Percentiles rank a stretch among this genome's conserved stretches.
phyloP scores from a whole-genome alignment of 2,888 invertebrate genomes.

The Epinotia brunnichana region DNA sequence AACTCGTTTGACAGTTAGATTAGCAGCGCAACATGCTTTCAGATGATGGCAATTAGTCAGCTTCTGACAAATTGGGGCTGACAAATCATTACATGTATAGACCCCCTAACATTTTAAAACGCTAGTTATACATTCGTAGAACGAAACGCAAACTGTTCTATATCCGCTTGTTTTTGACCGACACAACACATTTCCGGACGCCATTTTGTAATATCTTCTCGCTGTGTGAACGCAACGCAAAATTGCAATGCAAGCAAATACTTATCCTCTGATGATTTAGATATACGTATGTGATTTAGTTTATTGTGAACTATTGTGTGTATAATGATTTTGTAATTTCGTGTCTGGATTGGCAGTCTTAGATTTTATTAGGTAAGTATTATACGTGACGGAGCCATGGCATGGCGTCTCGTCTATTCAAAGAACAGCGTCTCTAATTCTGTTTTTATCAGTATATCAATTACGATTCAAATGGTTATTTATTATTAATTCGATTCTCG shows the following conservation, averaged over 20 bases:
- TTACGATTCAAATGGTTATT: too few species aligned
- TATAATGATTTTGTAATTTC: constrained; percentile 51
- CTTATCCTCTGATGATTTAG: constrained; percentile 49
- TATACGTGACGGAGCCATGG: constrained; percentile 8
- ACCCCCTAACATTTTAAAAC: too few species aligned
- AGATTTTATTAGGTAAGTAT: constrained; percentile 63
- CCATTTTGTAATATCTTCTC: constrained; percentile 38
- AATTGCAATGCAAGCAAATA: constrained; percentile 21
- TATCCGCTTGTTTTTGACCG: constrained; percentile 22
- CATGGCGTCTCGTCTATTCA: constrained; percentile 38
- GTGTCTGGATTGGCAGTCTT: constrained; percentile 52
- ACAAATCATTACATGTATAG: too few species aligned
- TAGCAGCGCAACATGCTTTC: too few species aligned
- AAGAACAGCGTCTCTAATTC: constrained; percentile 16
- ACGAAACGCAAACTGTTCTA: constrained; percentile 14
- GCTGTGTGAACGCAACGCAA: constrained; percentile 21
- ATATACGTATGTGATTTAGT: constrained; percentile 52
- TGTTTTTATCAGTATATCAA: background rate
- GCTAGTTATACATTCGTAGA: background rate
- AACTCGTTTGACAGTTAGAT: too few species aligned
- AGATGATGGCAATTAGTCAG: too few species aligned
- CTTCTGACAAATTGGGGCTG: too few species aligned
- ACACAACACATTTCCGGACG: constrained; percentile 29
- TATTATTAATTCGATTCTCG: constrained; percentile 4
- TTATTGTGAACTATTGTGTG: constrained; percentile 57